Evolutionary conservation across 2,888 invertebrate species (phyloP), one percentile per base, ranked within the genome.

Genomic region (Rotaria socialis): DNA sequence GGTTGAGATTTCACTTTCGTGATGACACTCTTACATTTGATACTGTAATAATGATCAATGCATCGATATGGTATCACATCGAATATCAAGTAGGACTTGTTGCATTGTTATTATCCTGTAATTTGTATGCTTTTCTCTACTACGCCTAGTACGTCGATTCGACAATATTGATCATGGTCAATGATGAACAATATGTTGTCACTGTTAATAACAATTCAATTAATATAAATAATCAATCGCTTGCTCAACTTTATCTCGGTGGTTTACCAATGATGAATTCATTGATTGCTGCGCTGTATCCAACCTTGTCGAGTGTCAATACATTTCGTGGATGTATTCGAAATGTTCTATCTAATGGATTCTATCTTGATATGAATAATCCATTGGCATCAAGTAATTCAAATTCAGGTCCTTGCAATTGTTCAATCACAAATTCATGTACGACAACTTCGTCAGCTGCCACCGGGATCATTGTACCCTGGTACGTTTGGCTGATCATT

Each of bases 401-500:
- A 6, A 2, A 14, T 10, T 10, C 11, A 3, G 67, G 67, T 14
- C 67, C 6, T 10, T 67, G 67, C 27, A 0, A 5, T 22, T 67
- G 67, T 67, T 27, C 67, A 8, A 27, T 67, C 3, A 67, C 67
- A 10, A 67, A 67, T 67, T 10, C 67, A 2, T 67, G 67, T 27
- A 67, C 27, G 4, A 14, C 11, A 55, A 7, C 6, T 22, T 7
- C 22, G 3, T 19, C 55, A 22, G 22, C 0, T 22, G 7, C 19
- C 19, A 55, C 6, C 5, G 55, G 22, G 5, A 7, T 80, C 0
- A 47, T 47, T 47, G 24, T 75, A 24, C 80, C 80, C 8, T 80
- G 80, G 80, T 80, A 80, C 47, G 47, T n/a, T 4, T 80, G 80
- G 80, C n/a, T 80, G n/a, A 80, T 80, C 8, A 80, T 80, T 47